These are phyloP conservation scores for Ridgeia piscesae DNA, from an alignment of 1,140 invertebrate genomes.

Conservation along the genomic window DNA sequence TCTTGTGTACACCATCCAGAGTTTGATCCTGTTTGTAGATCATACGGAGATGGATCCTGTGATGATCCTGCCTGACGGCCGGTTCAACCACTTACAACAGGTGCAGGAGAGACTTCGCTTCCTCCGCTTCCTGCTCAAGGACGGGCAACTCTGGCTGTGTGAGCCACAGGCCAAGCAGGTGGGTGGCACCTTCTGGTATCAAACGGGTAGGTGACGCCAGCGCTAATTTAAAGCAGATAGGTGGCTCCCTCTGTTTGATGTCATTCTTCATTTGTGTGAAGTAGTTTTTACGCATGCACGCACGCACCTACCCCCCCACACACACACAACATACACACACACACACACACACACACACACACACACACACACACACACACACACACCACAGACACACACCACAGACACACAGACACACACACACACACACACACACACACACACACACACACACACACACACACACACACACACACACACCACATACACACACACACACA, in stretches of 20 bases:
- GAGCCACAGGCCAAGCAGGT: slow-evolving; percentile 91
- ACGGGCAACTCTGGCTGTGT: slow-evolving; percentile 93
- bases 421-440: not conserved
- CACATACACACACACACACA: too few species aligned
- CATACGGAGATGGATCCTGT: slow-evolving; percentile 78
- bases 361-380: too few species aligned
- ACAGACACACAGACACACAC: not conserved
- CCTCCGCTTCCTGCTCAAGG: slow-evolving; percentile 70
- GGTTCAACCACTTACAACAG: slow-evolving; percentile 89
- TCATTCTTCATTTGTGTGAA: too few species aligned
- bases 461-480: too few species aligned
- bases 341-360: too few species aligned
- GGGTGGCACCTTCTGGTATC: slow-evolving; percentile 15
- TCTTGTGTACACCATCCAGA: not conserved
- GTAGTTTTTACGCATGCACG: too few species aligned
- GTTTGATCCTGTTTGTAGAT: slow-evolving; percentile 50
- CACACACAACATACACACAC: too few species aligned
- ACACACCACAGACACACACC: too few species aligned
- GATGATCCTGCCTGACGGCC: slow-evolving; percentile 80
- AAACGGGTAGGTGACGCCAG: too few species aligned
- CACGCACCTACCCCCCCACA: too few species aligned
- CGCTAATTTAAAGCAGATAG: not conserved
- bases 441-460: not conserved
- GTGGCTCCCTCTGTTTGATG: too few species aligned
- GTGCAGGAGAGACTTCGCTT: slow-evolving; percentile 94